phyloP scores from a whole-genome alignment of 2,113 vertebrate genomes.

The Tychaedon coryphoeus region DNA sequence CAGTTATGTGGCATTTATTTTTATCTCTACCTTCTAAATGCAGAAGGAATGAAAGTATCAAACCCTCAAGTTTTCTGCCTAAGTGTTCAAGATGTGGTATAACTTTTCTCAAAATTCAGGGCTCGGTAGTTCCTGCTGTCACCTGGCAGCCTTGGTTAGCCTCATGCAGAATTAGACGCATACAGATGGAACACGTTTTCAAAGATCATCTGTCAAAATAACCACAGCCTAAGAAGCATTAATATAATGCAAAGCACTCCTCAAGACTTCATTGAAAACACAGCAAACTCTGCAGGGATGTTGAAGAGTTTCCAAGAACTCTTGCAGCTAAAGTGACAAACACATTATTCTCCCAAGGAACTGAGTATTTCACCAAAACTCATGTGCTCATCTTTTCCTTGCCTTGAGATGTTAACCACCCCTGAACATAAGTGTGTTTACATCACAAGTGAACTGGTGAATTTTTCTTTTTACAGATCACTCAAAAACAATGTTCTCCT shows the following conservation, averaged over 20 bases:
- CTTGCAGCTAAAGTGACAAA: not conserved
- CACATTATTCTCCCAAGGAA: not conserved
- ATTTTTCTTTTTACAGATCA: not conserved
- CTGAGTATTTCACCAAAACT: not conserved
- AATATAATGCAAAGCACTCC: constrained; percentile 4
- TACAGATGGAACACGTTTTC: constrained; percentile 13
- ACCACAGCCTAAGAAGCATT: not conserved
- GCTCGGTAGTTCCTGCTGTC: not conserved
- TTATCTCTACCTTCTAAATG: not conserved
- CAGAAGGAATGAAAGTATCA: not conserved
- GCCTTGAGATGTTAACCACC: not conserved
- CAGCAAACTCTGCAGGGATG: not conserved
- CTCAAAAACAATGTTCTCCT: not conserved
- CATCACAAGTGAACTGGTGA: not conserved
- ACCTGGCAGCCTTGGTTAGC: not conserved
- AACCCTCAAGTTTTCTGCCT: not conserved
- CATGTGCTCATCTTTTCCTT: not conserved
- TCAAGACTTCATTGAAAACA: not conserved
- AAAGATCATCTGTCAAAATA: constrained; percentile 25
- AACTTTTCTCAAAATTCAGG: not conserved
- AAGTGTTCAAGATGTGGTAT: not conserved
- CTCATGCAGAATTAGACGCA: constrained; percentile 20
- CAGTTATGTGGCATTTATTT: not conserved
- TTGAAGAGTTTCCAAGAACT: constrained; percentile 10
- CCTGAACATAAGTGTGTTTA: not conserved